Base-by-base conservation (phyloP, 1,140 invertebrate species). In the Zaprionus kolodkinae region DNA sequence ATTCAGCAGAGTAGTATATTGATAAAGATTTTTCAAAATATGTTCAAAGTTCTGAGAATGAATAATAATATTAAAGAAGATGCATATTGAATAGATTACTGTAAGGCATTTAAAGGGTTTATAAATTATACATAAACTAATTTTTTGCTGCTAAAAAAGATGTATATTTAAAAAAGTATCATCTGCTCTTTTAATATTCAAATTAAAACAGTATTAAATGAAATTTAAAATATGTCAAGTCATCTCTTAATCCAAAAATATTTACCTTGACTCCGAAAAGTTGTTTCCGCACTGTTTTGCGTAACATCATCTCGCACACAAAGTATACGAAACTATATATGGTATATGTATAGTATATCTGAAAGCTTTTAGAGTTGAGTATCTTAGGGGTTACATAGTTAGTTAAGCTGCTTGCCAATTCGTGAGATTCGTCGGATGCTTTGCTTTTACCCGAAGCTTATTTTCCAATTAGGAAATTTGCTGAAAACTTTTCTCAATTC, bases 401-500 rank as follows among this genome's bases (percentile, higher is more conserved):
- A 21, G 40, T 45, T 45, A 0, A 45, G n/a, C n/a, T 45, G 40
- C 40, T 45, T 15, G 40, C 40, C n/a, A 17, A 45, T 45, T 45
- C 40, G 40, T 15, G n/a, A 45, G 40, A 45, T 45, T 10, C 2
- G 30, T 50, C 21, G 27, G 27, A 5, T 59, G 57, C 48, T 73
- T 75, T 43, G 25, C 71, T 75, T 67, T 69, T 60, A 76, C 40
- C 76, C 68, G 15, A 70, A 82, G 76, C 83, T 79, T 68, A 86
- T 86, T 82, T 78, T 71, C 25, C 82, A 86, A 82, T 86, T 86
- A 78, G 82, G 48, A 33, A 79, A 69, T 64, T 45, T 50, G 57
- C 40, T 50, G 75, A 71, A 48, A 27, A 76, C 59, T 72, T 75
- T 78, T 78, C 74, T 72, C 80, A 79, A 83, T 70, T 81, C 38